Base-by-base conservation (phyloP, 2,888 invertebrate genomes). In the Rotaria sp. region DNA sequence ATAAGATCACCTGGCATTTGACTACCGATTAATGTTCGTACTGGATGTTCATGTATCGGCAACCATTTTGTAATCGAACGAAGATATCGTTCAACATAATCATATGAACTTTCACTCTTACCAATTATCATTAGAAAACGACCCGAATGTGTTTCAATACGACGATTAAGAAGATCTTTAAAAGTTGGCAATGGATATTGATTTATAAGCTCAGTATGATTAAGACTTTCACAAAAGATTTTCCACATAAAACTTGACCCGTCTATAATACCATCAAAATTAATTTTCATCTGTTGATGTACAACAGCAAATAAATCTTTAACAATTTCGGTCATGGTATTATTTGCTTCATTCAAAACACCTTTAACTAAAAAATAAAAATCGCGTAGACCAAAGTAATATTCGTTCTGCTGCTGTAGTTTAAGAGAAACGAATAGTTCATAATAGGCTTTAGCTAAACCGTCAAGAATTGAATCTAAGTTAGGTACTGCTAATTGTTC, bases 361-460 rank as follows among this genome's bases (percentile, higher is more conserved):
- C 67, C 67, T 84, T 84, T 86, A 41, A 86, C 67, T 24, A 86
- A 52, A 1, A 84, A 86, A 45, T 86, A 86, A 35, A 52, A 86
- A 26, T 86, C 86, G 2, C 86, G 80, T 26, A 86, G 67, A 11
- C 86, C 86, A 38, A 86, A 86, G 52, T 67, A 67, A 30, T 67
- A 67, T 30, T n/a, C 67, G 3, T 67, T 67, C 8, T 67, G n/a
- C 15, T 67, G 67, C 15, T 50, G 50, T 13, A 13, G 15, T 50
- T 50, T 50, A 50, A 50, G 50, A 50, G 18, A 18, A 15, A 15
- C 50, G 18, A 18, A 50, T 50, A 50, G 50, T 50, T 50, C 50
- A 50, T 50, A 18, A 50, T 50, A 50, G 50, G 50, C 50, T 50
- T 50, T 18, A 13, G 50, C 50, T 50, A 50, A 18, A 50, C 18